Percentiles rank a stretch among this genome's conserved stretches.
Conservation (phyloP, 2,797 vertebrate species). For the Chloroceryle amazona region DNA sequence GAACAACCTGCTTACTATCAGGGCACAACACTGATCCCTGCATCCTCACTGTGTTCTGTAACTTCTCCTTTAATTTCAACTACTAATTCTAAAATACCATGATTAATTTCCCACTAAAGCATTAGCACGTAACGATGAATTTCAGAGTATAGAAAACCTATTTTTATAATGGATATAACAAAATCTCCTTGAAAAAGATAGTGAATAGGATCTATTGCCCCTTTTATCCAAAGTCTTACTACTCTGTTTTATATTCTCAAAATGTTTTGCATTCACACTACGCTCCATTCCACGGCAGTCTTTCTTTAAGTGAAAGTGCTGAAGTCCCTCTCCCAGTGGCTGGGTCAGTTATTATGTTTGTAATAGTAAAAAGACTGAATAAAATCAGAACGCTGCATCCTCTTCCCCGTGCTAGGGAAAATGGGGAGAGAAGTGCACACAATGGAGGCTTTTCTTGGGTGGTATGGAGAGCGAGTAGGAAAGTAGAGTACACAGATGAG, state of each 20-base stretch:
- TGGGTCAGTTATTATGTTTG: background rate
- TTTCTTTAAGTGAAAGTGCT: background rate
- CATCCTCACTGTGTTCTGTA: background rate
- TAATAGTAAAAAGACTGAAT: background rate
- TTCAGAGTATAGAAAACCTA: background rate
- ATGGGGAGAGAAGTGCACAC: background rate
- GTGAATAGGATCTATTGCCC: background rate
- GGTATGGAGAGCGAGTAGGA: background rate
- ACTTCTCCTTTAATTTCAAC: background rate
- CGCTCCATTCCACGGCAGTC: background rate
- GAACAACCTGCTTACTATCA: background rate
- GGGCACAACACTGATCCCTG: background rate
- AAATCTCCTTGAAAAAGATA: background rate
- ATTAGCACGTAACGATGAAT: background rate
- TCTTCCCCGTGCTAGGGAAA: background rate
- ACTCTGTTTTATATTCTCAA: background rate
- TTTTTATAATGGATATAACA: slow-evolving; percentile 1
- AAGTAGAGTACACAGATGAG: background rate
- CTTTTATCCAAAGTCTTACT: background rate
- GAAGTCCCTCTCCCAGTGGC: background rate
- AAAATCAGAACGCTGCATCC: background rate
- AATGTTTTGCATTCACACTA: background rate
- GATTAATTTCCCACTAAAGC: background rate
- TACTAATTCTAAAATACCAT: background rate
- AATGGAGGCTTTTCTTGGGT: background rate